Percentiles rank a stretch among this genome's conserved stretches.
Conservation (phyloP, 2,113 vertebrate species). For the Emydura subglobosa region DNA sequence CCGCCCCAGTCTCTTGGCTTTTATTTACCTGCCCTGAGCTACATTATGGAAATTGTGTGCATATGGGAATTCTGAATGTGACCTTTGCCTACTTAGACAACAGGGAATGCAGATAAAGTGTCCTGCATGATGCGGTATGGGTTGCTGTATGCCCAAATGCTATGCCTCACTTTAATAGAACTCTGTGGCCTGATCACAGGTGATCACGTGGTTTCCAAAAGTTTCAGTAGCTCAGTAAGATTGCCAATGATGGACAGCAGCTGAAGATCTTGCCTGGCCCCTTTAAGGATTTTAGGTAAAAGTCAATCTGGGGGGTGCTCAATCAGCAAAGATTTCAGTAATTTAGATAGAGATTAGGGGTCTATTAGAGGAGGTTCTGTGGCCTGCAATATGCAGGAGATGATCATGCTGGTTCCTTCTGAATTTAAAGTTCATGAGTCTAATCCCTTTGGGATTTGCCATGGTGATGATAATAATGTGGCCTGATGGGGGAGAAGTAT, state of each 20-base stretch:
- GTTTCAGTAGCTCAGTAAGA: no score
- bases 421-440: no score
- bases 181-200: not conserved
- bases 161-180: not conserved
- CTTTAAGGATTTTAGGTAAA: not conserved
- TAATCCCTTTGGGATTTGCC: not conserved
- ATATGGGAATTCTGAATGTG: not conserved
- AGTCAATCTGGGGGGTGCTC: not conserved
- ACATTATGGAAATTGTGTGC: not conserved
- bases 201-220: not conserved
- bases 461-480: not conserved
- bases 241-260: not conserved
- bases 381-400: no score
- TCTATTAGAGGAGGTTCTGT: no score
- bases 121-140: no score
- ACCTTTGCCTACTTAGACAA: not conserved
- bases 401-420: no score
- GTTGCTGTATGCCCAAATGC: not conserved
- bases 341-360: no score
- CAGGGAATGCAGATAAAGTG: not conserved
- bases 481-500: no score
- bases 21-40: not conserved
- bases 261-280: not conserved
- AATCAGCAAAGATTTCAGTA: no score
- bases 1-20: not conserved